Conservation (phyloP, 2,888 invertebrate species). For the Meghimatium bilineatum region DNA sequence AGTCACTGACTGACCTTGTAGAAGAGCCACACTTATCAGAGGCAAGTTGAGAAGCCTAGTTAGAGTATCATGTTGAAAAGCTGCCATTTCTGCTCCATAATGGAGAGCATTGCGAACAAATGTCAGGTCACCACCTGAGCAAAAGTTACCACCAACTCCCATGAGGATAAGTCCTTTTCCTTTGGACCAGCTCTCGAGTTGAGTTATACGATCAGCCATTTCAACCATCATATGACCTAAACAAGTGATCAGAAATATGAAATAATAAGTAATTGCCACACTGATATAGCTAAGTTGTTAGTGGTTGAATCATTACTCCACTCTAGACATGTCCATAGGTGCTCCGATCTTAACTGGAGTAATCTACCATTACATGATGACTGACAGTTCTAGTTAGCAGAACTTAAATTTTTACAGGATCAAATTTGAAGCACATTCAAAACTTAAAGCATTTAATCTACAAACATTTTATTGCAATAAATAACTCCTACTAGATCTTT, state of each 20-base stretch:
- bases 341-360: too few species aligned
- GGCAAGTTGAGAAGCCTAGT: constrained; percentile 77
- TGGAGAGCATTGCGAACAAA: constrained; percentile 74
- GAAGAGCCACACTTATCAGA: constrained; percentile 78
- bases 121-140: constrained; percentile 80
- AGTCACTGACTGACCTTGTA: constrained; percentile 76
- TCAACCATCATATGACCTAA: constrained; percentile 80
- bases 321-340: too few species aligned
- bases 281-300: too few species aligned
- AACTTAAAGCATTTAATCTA: too few species aligned
- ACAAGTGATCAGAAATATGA: constrained; percentile 9
- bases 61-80: constrained; percentile 78
- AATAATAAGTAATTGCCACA: background rate
- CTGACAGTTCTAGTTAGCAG: too few species aligned
- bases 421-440: too few species aligned
- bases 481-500: too few species aligned
- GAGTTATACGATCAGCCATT: constrained; percentile 76
- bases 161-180: constrained; percentile 78
- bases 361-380: too few species aligned
- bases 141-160: constrained; percentile 79
- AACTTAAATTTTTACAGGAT: too few species aligned
- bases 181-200: constrained; percentile 78
- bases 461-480: too few species aligned
- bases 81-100: constrained; percentile 77
- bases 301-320: too few species aligned